A percentile compares a stretch with the other conserved stretches of the same genome.
Evolutionary conservation across 2,888 invertebrate species (phyloP).

Genomic region (Nomada goodeniana): DNA sequence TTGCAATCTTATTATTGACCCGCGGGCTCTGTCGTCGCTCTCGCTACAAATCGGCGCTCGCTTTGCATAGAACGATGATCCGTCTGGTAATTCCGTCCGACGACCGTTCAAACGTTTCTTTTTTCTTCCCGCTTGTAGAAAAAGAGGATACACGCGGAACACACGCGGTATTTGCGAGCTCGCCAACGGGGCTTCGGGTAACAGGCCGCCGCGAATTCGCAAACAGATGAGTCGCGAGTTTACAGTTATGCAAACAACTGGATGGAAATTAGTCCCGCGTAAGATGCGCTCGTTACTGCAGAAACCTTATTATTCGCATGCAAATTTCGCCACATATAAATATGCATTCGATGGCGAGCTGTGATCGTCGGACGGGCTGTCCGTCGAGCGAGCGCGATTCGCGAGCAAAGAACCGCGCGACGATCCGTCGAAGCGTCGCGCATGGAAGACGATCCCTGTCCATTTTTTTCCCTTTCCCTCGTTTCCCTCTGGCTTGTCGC

Average conservation of each 20-base stretch:
- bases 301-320: slow-evolving; percentile 57
- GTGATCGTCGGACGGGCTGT: neutral
- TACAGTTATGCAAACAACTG: slow-evolving; percentile 62
- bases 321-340: slow-evolving; percentile 34
- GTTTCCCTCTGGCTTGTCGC: too few relatives aligned
- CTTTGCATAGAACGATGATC: slow-evolving; percentile 24
- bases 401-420: too few relatives aligned
- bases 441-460: too few relatives aligned
- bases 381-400: neutral
- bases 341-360: slow-evolving; percentile 17
- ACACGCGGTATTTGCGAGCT: slow-evolving; percentile 18
- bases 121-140: neutral
- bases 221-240: slow-evolving; percentile 48
- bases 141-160: neutral
- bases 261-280: slow-evolving; percentile 56
- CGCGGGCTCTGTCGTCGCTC: slow-evolving; percentile 24
- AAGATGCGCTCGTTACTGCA: slow-evolving; percentile 12
- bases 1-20: slow-evolving; percentile 22
- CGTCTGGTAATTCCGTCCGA: slow-evolving; percentile 25
- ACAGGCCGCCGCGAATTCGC: slow-evolving; percentile 48
- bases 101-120: neutral
- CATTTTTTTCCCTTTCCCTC: too few relatives aligned
- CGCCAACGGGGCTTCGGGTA: slow-evolving; percentile 46
- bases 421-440: accelerated
- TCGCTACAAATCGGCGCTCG: slow-evolving; percentile 27